Evolutionary conservation across 2,797 vertebrate species (phyloP).

Genomic region (Ambastaia sidthimunki): DNA sequence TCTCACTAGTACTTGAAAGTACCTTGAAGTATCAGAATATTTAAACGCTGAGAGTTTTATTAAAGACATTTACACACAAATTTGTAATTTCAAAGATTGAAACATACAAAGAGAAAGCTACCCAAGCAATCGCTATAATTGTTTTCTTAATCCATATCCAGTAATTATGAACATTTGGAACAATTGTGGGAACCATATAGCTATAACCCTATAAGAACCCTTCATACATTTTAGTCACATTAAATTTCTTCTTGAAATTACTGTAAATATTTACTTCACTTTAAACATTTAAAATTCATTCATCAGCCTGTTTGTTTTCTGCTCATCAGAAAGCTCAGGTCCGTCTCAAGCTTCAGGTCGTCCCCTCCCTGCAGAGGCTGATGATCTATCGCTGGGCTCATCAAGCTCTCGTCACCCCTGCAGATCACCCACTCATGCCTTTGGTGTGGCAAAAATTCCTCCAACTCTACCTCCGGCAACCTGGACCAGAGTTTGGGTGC

Average conservation of each 20-base stretch:
- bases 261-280: slow-evolving; percentile 1
- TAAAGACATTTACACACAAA: neutral
- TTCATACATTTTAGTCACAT: too few relatives aligned
- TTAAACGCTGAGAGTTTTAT: too few relatives aligned
- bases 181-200: too few relatives aligned
- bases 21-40: too few relatives aligned
- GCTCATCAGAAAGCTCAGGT: slow-evolving; percentile 88
- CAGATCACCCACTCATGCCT: slow-evolving; percentile 91
- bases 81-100: neutral
- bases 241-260: neutral
- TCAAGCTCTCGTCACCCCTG: slow-evolving; percentile 90
- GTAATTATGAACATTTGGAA: too few relatives aligned
- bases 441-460: slow-evolving; percentile 98
- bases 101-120: neutral
- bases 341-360: slow-evolving; percentile 89
- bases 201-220: neutral
- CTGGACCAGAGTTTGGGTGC: slow-evolving; percentile 95
- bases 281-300: slow-evolving; percentile 3
- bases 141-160: neutral
- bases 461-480: slow-evolving; percentile 92
- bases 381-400: slow-evolving; percentile 97
- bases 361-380: slow-evolving; percentile 91
- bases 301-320: neutral
- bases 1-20: too few relatives aligned
- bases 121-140: neutral